Conservation (phyloP, 1,140 invertebrate genomes). For the Drosophila varians region DNA sequence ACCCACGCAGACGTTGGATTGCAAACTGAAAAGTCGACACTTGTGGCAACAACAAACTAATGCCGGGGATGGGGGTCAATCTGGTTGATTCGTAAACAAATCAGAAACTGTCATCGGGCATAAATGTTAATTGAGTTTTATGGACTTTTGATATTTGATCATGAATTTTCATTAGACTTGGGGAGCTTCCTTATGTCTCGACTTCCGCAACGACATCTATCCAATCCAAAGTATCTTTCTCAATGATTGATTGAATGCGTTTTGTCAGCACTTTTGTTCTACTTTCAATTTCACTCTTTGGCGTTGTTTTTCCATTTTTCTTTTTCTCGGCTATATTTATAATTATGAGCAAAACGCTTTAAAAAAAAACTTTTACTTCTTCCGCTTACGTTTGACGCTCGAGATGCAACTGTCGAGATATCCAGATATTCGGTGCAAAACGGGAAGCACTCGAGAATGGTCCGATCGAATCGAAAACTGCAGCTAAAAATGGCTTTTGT, state of each 20-base stretch:
- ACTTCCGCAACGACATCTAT: constrained; percentile 48
- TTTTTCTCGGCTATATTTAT: constrained; percentile 23
- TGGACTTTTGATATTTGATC: constrained; percentile 57
- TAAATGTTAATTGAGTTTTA: constrained; percentile 70
- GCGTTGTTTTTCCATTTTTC: constrained; percentile 12
- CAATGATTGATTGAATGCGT: constrained; percentile 34
- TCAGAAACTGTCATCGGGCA: constrained; percentile 37
- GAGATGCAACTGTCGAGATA: constrained; percentile 36
- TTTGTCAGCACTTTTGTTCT: constrained; percentile 29
- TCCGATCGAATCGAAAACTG: constrained; percentile 23
- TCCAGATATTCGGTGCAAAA: constrained; percentile 31
- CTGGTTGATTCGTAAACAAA: constrained; percentile 14
- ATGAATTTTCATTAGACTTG: constrained; percentile 52
- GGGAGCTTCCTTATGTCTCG: constrained; percentile 49
- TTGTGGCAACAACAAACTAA: background rate
- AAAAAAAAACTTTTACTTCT: constrained; percentile 65
- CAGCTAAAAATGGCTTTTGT: constrained; percentile 29
- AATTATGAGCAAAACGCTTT: constrained; percentile 50
- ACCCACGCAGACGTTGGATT: constrained; percentile 15
- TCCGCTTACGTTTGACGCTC: constrained; percentile 45
- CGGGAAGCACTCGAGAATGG: constrained; percentile 49
- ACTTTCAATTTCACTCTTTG: constrained; percentile 61
- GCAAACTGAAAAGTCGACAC: constrained; percentile 6
- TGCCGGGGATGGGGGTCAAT: no score
- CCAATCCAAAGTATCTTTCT: background rate